Conservation (phyloP, 2,113 vertebrate species). For the Oriolus oriolus region DNA sequence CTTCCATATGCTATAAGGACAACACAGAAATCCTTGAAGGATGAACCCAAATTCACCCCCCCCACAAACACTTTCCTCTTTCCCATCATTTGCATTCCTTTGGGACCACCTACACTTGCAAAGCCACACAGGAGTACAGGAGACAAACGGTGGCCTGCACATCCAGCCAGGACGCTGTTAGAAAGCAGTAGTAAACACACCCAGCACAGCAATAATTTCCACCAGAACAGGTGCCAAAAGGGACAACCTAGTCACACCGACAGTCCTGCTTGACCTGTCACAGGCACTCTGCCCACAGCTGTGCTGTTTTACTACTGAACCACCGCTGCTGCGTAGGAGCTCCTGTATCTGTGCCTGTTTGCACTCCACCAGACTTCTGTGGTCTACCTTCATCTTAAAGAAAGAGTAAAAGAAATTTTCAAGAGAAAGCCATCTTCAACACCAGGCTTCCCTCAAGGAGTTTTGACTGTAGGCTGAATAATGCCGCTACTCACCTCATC, state of each 20-base stretch:
- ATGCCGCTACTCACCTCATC: not conserved
- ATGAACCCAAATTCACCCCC: not conserved
- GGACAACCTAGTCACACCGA: not conserved
- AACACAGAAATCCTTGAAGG: not conserved
- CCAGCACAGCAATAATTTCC: not conserved
- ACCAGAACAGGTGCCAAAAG: not conserved
- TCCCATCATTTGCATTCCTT: not conserved
- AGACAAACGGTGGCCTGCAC: not conserved
- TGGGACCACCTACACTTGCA: not conserved
- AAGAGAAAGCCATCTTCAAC: not conserved
- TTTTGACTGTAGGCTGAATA: not conserved
- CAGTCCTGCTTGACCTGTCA: not conserved
- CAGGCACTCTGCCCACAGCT: not conserved
- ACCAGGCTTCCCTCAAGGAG: not conserved
- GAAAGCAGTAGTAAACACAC: not conserved
- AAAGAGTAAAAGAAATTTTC: not conserved
- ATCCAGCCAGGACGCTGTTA: not conserved
- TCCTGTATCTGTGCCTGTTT: not conserved
- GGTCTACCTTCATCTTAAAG: not conserved
- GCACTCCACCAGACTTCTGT: not conserved
- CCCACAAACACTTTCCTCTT: not conserved
- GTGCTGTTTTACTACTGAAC: not conserved
- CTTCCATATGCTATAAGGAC: not conserved
- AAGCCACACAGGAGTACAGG: not conserved
- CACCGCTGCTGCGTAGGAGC: not conserved